These are phyloP conservation scores for Ochropacha duplaris DNA, from an alignment of 2,888 invertebrate genomes.

Conservation along the genomic window DNA sequence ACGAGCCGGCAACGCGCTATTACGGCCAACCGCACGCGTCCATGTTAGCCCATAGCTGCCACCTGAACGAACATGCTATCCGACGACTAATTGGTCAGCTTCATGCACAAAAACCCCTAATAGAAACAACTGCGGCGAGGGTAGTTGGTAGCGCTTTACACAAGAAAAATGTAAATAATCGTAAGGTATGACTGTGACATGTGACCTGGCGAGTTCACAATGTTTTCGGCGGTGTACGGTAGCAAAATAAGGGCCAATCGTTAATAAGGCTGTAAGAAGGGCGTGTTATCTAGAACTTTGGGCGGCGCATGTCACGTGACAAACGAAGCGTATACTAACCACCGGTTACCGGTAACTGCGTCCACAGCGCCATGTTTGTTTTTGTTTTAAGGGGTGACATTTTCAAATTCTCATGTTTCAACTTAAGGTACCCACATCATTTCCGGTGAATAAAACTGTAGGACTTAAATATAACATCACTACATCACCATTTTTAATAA, in stretches of 20 bases:
- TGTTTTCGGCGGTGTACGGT: slow-evolving; percentile 48
- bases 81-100: slow-evolving; percentile 75
- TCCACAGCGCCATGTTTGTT: slow-evolving; percentile 66
- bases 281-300: slow-evolving; percentile 64
- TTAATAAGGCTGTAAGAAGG: slow-evolving; percentile 58
- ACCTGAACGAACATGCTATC: slow-evolving; percentile 74
- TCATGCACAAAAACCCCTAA: slow-evolving; percentile 74
- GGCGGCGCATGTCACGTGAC: slow-evolving; percentile 69
- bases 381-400: slow-evolving; percentile 52
- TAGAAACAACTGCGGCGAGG: slow-evolving; percentile 59
- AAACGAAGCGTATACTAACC: slow-evolving; percentile 65
- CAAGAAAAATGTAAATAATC: slow-evolving; percentile 56
- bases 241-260: slow-evolving; percentile 57
- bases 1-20: slow-evolving; percentile 71
- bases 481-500: background rate
- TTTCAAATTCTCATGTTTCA: slow-evolving; percentile 23
- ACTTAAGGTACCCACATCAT: slow-evolving; percentile 5
- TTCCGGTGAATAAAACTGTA: background rate
- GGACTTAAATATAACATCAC: background rate
- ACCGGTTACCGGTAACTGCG: slow-evolving; percentile 56
- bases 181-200: slow-evolving; percentile 33
- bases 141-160: slow-evolving; percentile 47
- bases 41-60: slow-evolving; percentile 66
- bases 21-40: slow-evolving; percentile 76
- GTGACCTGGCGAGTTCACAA: slow-evolving; percentile 36